A percentile compares a stretch with the other conserved stretches of the same genome.
Evolutionary conservation across 2,888 invertebrate species (phyloP).

Genomic region (Cepaea hortensis): DNA sequence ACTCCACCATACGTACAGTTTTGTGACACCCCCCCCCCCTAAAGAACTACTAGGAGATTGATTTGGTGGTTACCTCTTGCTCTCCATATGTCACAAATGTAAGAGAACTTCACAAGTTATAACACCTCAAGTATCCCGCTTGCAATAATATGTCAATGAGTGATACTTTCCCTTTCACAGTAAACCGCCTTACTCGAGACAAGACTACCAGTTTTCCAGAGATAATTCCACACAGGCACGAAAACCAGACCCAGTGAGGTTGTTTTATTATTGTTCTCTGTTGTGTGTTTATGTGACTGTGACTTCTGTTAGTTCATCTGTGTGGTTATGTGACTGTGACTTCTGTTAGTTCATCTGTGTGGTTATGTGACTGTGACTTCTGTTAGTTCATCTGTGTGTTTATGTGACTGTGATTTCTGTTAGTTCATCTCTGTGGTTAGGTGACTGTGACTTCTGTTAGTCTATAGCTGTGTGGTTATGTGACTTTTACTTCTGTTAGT

Average conservation of each 20-base stretch:
- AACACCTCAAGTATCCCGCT: background rate
- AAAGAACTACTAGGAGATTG: too few species aligned
- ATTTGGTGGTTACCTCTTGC: too few species aligned
- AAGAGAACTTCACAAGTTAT: too few species aligned
- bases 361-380: background rate
- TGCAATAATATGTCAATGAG: background rate
- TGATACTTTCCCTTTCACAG: background rate
- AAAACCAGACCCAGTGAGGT: constrained; percentile 35
- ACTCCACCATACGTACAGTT: too few species aligned
- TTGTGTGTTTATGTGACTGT: background rate
- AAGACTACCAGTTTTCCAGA: background rate
- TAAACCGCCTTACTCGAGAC: background rate
- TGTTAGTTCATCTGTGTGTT: background rate
- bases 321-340: background rate
- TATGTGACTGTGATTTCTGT: background rate
- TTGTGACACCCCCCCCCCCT: too few species aligned
- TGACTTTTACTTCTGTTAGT: too few species aligned
- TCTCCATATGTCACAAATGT: too few species aligned
- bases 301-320: background rate
- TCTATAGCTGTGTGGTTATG: too few species aligned
- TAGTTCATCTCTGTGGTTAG: too few species aligned
- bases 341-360: background rate
- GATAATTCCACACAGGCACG: constrained; percentile 21
- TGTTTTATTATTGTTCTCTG: background rate
- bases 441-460: too few species aligned